A percentile compares a stretch with the other conserved stretches of the same genome.
phyloP scores from a whole-genome alignment of 1,140 invertebrate genomes.

The Neodiprion pinetum region DNA sequence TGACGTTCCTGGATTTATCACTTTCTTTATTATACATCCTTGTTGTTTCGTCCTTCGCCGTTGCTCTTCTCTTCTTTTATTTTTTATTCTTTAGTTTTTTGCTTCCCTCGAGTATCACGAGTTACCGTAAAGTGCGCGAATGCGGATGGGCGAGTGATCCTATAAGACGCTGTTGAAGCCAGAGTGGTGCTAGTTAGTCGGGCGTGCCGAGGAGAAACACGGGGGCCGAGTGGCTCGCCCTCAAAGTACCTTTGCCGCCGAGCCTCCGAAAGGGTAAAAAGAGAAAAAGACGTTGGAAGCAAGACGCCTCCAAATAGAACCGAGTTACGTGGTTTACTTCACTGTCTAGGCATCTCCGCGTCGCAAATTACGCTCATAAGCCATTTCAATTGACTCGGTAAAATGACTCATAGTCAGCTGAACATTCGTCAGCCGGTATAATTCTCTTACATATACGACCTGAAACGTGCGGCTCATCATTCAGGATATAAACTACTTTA shows the following conservation, averaged over 20 bases:
- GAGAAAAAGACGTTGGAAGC: background rate
- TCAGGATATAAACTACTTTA: too few relatives aligned
- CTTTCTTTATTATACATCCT: too few relatives aligned
- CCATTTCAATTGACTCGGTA: too few relatives aligned
- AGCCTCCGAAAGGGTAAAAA: background rate
- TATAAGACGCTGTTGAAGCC: background rate
- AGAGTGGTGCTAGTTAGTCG: slow-evolving; percentile 2
- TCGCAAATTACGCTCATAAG: too few relatives aligned
- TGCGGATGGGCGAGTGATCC: background rate
- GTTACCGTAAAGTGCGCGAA: background rate
- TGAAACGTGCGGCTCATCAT: too few relatives aligned
- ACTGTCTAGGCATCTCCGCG: too few relatives aligned
- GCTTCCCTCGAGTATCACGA: background rate
- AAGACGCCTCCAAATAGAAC: background rate
- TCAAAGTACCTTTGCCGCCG: background rate
- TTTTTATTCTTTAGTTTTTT: background rate
- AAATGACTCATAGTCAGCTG: too few relatives aligned
- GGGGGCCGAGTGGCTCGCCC: background rate
- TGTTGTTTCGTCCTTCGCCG: background rate
- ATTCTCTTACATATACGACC: too few relatives aligned
- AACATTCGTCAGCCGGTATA: too few relatives aligned
- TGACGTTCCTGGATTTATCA: too few relatives aligned
- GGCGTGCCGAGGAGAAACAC: background rate
- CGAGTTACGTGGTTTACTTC: background rate
- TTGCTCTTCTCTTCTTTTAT: background rate